Conservation (phyloP, 2,113 vertebrate species). For the Tragelaphus imberbis region DNA sequence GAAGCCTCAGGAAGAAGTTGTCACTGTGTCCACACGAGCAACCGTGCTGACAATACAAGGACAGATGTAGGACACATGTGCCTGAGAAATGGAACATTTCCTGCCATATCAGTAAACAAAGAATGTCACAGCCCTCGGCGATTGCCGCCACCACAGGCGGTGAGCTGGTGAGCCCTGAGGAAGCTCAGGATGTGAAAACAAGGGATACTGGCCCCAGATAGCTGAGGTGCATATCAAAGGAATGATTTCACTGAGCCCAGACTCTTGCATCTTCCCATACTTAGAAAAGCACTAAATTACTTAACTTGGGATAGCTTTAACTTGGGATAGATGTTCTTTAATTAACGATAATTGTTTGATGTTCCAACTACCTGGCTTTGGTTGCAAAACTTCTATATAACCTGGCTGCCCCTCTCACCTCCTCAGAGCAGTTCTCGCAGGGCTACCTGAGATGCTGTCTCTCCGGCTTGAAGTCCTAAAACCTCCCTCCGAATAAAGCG, state of each 20-base stretch:
- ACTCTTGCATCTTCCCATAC: not conserved
- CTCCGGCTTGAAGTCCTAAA: not conserved
- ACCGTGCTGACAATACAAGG: not conserved
- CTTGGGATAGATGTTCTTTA: not conserved
- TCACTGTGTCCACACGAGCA: rapidly evolving
- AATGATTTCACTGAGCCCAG: not conserved
- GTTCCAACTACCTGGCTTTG: not conserved
- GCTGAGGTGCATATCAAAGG: not conserved
- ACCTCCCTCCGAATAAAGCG: not conserved
- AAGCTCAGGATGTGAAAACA: not conserved
- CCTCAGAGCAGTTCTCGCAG: not conserved
- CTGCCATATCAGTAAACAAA: not conserved
- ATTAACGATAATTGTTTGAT: not conserved
- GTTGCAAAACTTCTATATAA: not conserved
- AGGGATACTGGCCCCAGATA: not conserved
- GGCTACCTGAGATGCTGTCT: not conserved
- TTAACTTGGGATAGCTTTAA: not conserved
- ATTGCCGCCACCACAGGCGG: not conserved
- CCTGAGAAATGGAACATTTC: too few relatives aligned
- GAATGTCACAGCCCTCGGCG: not conserved
- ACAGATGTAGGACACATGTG: rapidly evolving
- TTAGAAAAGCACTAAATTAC: not conserved
- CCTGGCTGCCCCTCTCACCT: not conserved
- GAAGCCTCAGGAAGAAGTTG: not conserved
- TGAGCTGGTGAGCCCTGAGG: not conserved